Base-by-base conservation (phyloP, 2,888 invertebrate species). In the Barypeithes pellucidus region DNA sequence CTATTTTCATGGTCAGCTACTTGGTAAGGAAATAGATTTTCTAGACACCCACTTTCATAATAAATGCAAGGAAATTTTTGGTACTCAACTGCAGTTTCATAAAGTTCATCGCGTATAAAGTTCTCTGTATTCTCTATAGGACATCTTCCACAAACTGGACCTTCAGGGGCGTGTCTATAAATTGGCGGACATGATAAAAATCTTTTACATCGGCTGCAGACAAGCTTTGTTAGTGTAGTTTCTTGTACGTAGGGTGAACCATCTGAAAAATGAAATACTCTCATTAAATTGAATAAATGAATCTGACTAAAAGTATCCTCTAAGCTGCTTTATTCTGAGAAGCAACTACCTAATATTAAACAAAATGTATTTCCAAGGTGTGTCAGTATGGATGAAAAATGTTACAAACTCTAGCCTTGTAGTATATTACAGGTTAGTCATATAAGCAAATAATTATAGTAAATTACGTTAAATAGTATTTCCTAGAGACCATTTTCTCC, bases 81-180 rank as follows among this genome's bases (percentile, higher is more conserved):
- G 60, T 78, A 75, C 68, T 79, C 59, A 2, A 80, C 80, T 3
- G 81, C 24, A 16, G 45, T 65, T 79, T 84, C 84, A 62, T 80
- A 84, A 7, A 76, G 73, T 47, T 77, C 71, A 73, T 82, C 80
- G 22, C 78, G 77, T n/a, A 78, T 76, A 22, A 79, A 75, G 43
- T 79, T 77, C 39, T 77, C 75, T n/a, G 78, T 67, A 20, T 77
- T 75, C 41, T 77, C 77, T 41, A 75, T 43, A 4, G 79, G 75
- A 66, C 84, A 84, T 29, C 84, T 75, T 0, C 84, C 84, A 77
- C 84, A 84, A 41, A 80, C 75, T 16, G 79, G 75, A 5, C 79
- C 79, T 4, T 52, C 52, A 24, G 73, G 72, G 20, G 69, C 45
- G 54, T 79, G 69, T 11, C 70, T 77, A 63, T 79, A 78, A 12